A percentile compares a stretch with the other conserved stretches of the same genome.
Evolutionary conservation across 2,888 invertebrate species (phyloP).

Genomic region (Balanococcus diminutus): DNA sequence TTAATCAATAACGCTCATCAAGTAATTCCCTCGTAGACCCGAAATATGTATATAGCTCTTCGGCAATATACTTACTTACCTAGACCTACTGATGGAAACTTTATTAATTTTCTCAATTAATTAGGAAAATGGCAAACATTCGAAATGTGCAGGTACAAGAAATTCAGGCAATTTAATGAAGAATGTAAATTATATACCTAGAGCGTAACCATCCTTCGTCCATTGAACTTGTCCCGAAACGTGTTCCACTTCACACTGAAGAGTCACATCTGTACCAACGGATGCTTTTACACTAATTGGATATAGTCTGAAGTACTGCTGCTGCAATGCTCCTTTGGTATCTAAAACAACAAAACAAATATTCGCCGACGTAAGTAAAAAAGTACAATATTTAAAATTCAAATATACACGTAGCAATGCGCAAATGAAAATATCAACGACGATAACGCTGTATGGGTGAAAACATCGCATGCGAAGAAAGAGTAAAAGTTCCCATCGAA

Average conservation of each 20-base stretch:
- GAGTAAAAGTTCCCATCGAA: too few relatives aligned
- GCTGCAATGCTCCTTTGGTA: conserved; percentile 58
- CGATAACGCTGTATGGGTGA: neutral
- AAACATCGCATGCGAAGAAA: too few relatives aligned
- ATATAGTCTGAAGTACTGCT: conserved; percentile 88
- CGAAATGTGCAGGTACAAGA: neutral
- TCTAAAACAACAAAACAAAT: conserved; percentile 40
- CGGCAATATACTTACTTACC: too few relatives aligned
- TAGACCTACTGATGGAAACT: neutral
- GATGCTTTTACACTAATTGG: conserved; percentile 90
- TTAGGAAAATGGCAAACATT: neutral
- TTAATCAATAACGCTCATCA: conserved; percentile 4
- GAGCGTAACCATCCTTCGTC: conserved; percentile 96
- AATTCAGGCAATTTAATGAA: conserved; percentile 21
- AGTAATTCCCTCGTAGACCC: neutral
- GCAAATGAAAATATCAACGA: too few relatives aligned
- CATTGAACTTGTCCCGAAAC: conserved; percentile 91
- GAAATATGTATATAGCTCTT: neutral
- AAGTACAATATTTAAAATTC: neutral
- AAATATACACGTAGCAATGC: neutral
- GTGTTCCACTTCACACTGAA: conserved; percentile 87
- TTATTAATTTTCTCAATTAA: conserved; percentile 38
- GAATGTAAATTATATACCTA: conserved; percentile 68
- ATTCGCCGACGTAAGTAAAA: neutral
- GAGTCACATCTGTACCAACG: conserved; percentile 83